Percentiles rank a stretch among this genome's conserved stretches.
These are phyloP conservation scores for Thumatha senex DNA, from an alignment of 2,888 invertebrate species.

Conservation along the genomic window DNA sequence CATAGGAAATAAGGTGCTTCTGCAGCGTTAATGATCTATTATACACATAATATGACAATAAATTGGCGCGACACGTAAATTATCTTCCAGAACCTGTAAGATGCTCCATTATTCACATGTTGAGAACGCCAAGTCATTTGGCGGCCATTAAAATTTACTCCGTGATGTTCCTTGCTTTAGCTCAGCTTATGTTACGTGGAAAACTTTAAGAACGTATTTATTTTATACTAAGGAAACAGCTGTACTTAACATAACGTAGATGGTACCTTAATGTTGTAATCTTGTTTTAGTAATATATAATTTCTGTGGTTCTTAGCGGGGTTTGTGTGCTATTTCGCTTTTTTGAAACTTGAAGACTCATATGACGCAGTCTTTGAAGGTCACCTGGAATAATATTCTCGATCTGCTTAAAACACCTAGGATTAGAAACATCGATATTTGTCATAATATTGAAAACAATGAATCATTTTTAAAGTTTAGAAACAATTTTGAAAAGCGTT, in stretches of 20 bases:
- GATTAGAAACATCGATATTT: too few relatives aligned
- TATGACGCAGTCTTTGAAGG: too few relatives aligned
- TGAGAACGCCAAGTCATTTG: slow-evolving; percentile 42
- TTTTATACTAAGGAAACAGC: slow-evolving; percentile 6
- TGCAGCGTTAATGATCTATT: slow-evolving; percentile 32
- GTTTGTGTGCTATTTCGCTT: background rate
- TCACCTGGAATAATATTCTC: too few relatives aligned
- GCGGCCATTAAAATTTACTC: slow-evolving; percentile 47
- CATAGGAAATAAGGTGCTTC: too few relatives aligned
- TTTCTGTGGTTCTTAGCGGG: background rate
- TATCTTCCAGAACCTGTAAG: slow-evolving; percentile 16
- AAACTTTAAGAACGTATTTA: slow-evolving; percentile 9
- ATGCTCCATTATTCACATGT: slow-evolving; percentile 31
- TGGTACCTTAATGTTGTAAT: background rate
- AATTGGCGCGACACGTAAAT: slow-evolving; percentile 34
- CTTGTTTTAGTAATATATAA: too few relatives aligned
- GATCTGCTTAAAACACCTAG: too few relatives aligned
- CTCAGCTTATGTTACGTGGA: slow-evolving; percentile 8
- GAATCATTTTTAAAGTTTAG: too few relatives aligned
- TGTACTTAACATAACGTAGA: background rate
- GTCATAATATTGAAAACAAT: too few relatives aligned
- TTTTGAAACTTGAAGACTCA: too few relatives aligned
- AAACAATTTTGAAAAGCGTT: too few relatives aligned
- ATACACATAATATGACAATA: slow-evolving; percentile 23
- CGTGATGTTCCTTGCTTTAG: slow-evolving; percentile 28